Evolutionary conservation across 2,797 vertebrate genomes (phyloP).

Genomic region (Telmatherina bonti): DNA sequence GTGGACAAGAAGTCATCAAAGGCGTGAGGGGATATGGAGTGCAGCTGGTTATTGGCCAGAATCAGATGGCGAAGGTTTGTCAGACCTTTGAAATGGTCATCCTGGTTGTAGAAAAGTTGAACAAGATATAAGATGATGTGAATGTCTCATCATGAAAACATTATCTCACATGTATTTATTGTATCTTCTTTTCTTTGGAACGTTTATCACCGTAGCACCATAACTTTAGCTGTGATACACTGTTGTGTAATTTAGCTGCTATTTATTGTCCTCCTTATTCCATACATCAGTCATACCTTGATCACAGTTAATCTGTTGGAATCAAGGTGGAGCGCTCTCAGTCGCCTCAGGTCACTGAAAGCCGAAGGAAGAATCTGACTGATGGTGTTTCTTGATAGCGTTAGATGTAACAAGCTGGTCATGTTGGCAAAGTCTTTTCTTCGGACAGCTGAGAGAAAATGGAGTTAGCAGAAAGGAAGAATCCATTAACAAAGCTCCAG

Average conservation of each 20-base stretch:
- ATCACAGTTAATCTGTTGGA: slow-evolving; percentile 88
- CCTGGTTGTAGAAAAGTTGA: slow-evolving; percentile 56
- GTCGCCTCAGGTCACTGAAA: slow-evolving; percentile 88
- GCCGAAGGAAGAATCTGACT: slow-evolving; percentile 91
- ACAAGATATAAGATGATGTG: slow-evolving; percentile 3
- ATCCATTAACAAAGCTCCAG: not conserved
- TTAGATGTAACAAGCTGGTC: slow-evolving; percentile 90
- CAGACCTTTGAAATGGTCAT: slow-evolving; percentile 90
- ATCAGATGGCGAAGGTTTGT: slow-evolving; percentile 90
- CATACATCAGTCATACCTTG: slow-evolving; percentile 58
- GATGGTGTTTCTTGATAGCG: slow-evolving; percentile 90
- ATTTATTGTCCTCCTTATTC: slow-evolving; percentile 13
- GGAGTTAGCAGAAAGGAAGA: slow-evolving; percentile 16
- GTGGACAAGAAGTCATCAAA: slow-evolving; percentile 89
- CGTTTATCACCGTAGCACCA: not conserved
- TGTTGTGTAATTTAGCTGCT: not conserved
- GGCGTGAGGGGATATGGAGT: slow-evolving; percentile 85
- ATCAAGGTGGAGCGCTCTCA: slow-evolving; percentile 89
- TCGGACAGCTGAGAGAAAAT: slow-evolving; percentile 74
- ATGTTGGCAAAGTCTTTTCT: slow-evolving; percentile 91
- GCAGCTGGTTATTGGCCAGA: slow-evolving; percentile 90
- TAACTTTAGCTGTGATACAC: not conserved
- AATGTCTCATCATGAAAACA: not conserved
- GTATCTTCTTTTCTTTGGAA: not conserved
- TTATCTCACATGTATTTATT: not conserved